Percentiles rank a stretch among this genome's conserved stretches.
Conservation (phyloP, 2,888 invertebrate species). For the Tuta absoluta region DNA sequence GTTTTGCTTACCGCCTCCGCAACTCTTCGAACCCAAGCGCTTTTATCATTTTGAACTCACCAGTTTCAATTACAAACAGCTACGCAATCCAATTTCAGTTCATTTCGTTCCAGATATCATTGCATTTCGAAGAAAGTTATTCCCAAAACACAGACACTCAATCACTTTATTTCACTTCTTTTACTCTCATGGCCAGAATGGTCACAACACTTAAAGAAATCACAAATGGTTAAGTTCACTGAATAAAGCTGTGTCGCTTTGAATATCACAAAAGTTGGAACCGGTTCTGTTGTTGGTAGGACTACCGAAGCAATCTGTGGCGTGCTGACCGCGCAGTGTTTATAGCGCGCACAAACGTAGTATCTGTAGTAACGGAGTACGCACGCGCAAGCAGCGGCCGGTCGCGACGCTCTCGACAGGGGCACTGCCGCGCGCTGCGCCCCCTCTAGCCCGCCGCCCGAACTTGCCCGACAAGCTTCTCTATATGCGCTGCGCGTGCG, state of each 20-base stretch:
- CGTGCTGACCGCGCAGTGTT: conserved; percentile 50
- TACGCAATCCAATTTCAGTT: conserved; percentile 63
- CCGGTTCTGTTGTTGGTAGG: conserved; percentile 65
- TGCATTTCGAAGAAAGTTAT: conserved; percentile 42
- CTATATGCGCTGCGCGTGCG: conserved; percentile 77
- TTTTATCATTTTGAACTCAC: conserved; percentile 56
- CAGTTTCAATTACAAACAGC: conserved; percentile 51
- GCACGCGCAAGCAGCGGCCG: conserved; percentile 49
- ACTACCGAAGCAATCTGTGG: conserved; percentile 52
- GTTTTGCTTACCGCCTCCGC: conserved; percentile 65
- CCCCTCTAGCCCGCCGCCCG: conserved; percentile 54
- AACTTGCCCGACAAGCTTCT: conserved; percentile 70
- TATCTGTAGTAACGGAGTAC: conserved; percentile 37
- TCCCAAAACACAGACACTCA: conserved; percentile 43
- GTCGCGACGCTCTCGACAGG: conserved; percentile 60
- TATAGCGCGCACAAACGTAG: conserved; percentile 44
- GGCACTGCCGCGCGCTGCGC: conserved; percentile 66
- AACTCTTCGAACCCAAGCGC: conserved; percentile 46
- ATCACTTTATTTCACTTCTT: conserved; percentile 50
- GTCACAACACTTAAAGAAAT: conserved; percentile 60
- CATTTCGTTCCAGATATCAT: conserved; percentile 56
- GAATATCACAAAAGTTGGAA: conserved; percentile 61
- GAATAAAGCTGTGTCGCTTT: conserved; percentile 45
- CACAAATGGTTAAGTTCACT: conserved; percentile 44
- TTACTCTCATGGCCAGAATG: conserved; percentile 48